A percentile compares a stretch with the other conserved stretches of the same genome.
Conservation (phyloP, 2,113 vertebrate species). For the Megaleporinus macrocephalus region DNA sequence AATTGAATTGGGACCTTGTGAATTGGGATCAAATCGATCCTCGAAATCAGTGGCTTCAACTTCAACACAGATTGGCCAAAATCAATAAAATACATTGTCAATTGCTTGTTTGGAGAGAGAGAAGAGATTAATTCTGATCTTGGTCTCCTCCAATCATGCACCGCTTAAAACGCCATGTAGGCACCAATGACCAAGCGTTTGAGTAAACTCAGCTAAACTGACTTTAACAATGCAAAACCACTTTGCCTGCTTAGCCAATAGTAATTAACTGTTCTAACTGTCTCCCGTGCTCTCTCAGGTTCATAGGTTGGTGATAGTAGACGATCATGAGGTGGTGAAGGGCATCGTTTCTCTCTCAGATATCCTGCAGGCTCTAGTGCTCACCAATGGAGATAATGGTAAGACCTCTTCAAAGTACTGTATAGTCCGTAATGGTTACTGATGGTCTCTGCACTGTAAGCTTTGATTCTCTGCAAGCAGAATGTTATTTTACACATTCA, state of each 20-base stretch:
- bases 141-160: too few relatives aligned
- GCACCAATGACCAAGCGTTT: too few relatives aligned
- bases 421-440: not conserved
- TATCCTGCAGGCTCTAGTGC: conserved; percentile 92
- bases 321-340: conserved; percentile 92
- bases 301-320: conserved; percentile 94
- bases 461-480: not conserved
- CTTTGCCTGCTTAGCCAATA: not conserved
- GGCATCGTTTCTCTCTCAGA: conserved; percentile 96
- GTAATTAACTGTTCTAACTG: not conserved
- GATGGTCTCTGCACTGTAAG: not conserved
- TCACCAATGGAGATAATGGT: conserved; percentile 75
- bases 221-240: not conserved
- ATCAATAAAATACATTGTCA: too few relatives aligned
- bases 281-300: conserved; percentile 75
- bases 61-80: too few relatives aligned
- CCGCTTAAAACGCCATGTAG: too few relatives aligned
- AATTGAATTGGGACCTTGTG: too few relatives aligned
- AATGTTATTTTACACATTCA: not conserved
- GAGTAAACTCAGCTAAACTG: not conserved
- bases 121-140: too few relatives aligned
- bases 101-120: too few relatives aligned
- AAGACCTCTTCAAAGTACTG: conserved; percentile 13
- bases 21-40: too few relatives aligned
- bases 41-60: too few relatives aligned